phyloP scores from a whole-genome alignment of 2,113 vertebrate genomes.

The Regulus satrapa region DNA sequence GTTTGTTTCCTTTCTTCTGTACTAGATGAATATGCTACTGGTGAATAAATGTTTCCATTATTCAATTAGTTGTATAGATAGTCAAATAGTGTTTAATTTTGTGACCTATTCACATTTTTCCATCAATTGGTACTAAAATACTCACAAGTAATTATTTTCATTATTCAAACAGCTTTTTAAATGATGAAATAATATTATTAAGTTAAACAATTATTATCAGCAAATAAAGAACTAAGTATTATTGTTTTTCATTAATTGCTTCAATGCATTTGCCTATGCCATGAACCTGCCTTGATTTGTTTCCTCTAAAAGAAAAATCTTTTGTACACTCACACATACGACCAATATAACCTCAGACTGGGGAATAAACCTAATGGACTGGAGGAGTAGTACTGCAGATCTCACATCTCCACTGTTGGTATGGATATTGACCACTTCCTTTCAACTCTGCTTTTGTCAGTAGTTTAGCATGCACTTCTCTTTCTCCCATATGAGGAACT shows the following conservation, averaged over 20 bases:
- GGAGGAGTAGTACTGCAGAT: background rate
- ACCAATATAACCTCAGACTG: background rate
- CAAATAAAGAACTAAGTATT: background rate
- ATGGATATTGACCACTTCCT: background rate
- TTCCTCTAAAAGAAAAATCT: background rate
- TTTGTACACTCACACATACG: background rate
- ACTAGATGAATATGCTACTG: conserved; percentile 12
- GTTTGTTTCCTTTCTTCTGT: conserved; percentile 40
- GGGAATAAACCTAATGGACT: background rate
- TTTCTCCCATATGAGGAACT: background rate
- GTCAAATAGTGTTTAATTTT: conserved; percentile 47
- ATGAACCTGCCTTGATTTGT: background rate
- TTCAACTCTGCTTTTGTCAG: background rate
- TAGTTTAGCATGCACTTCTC: background rate
- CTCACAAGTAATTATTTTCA: conserved; percentile 26
- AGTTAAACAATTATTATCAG: background rate
- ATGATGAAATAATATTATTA: background rate
- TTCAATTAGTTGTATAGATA: conserved; percentile 47
- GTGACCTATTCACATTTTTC: conserved; percentile 14
- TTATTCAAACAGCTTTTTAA: conserved; percentile 5
- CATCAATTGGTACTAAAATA: conserved; percentile 4
- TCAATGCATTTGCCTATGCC: background rate
- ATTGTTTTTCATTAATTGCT: background rate
- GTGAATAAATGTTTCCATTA: conserved; percentile 40
- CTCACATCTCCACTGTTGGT: background rate